Base-by-base conservation (phyloP, 2,797 vertebrate genomes). In the Picus viridis region DNA sequence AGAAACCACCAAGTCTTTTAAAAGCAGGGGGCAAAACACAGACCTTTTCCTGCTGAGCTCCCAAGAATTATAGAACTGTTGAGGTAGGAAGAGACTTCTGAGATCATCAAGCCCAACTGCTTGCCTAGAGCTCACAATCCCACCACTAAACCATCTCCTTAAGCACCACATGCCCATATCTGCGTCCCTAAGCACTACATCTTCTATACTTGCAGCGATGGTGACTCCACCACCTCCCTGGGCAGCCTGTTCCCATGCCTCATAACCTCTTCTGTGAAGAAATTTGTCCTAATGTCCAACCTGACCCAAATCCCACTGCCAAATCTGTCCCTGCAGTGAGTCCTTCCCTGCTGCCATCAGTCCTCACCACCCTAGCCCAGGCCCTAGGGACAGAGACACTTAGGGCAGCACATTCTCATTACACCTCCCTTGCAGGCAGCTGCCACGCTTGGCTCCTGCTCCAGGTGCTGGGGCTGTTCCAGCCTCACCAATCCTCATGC, bases 361-460 rank as follows among this genome's bases (percentile, higher is more conserved):
- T n/a, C 32, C 5, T 23, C n/a, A 3, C 4, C 59, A 49, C 72
- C 51, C 34, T 58, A 5, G 18, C 57, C 34, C 58, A 5, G 22
- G 16, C 29, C 32, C 41, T 5, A 13, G 69, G 1, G 64, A 53
- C 2, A 6, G 76, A 43, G 87, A 61, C 4, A 2, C 41, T 20
- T 1, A 0, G 57, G 54, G 41, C 26, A 39, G 16, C 20, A 1
- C 2, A 1, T 29, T 12, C 51, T 19, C 12, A 0, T 29, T 84
- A 23, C 80, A 11, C 4, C 63, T 58, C 72, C 88, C 68, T 57
- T 5, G 4, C 51, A 64, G 43, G 72, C 53, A 88, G 63, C 63
- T 71, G 77, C 85, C 73, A 34, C 62, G 15, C 32, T 78, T 64
- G 65, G 79, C 53, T 89, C 32, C 79, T 34, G 70, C 36, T 63